Evolutionary conservation across 2,888 invertebrate genomes (phyloP), one percentile per base, ranked within the genome.

Genomic region (Nymphalis c-album): DNA sequence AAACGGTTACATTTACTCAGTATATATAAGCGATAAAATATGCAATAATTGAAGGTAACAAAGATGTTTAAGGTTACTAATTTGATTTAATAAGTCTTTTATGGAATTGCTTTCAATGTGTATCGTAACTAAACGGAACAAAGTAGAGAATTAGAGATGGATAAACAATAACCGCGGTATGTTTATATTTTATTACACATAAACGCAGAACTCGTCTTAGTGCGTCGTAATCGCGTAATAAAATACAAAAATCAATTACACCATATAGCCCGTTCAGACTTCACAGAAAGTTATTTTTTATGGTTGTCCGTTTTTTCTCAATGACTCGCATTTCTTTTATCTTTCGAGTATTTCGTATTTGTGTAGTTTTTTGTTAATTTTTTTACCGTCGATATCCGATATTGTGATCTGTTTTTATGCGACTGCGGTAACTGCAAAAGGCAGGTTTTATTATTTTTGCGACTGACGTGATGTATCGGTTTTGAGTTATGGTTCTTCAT

Each of bases 151-250:
- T 53, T 57, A 61, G 61, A 18, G 47, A 57, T 58, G 20, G 53
- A 20, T 59, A 62, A 62, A 68, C 64, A 70, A 64, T 68, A 64
- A 51, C 63, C 46, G 53, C 58, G 66, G 64, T 62, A 61, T 70
- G 57, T 67, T 71, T 69, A 71, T 66, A 63, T 69, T 71, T 71
- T 59, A 61, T 64, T 55, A 51, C 51, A 31, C 66, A 70, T 73
- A 71, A 73, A 73, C 67, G 62, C 55, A 63, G 50, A 66, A 71
- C 66, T 63, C 62, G 58, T 17, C 64, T 70, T 71, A 57, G 64
- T 60, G 68, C 64, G 57, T 69, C 60, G 62, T 69, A 71, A 67
- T 69, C 62, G 60, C 67, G 61, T 71, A 61, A 69, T 71, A 69
- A 68, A 69, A 65, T 60, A 66, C 58, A 48, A 60, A 58, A 71